phyloP scores from a whole-genome alignment of 2,888 invertebrate species.

The Parthenolecanium corni region DNA sequence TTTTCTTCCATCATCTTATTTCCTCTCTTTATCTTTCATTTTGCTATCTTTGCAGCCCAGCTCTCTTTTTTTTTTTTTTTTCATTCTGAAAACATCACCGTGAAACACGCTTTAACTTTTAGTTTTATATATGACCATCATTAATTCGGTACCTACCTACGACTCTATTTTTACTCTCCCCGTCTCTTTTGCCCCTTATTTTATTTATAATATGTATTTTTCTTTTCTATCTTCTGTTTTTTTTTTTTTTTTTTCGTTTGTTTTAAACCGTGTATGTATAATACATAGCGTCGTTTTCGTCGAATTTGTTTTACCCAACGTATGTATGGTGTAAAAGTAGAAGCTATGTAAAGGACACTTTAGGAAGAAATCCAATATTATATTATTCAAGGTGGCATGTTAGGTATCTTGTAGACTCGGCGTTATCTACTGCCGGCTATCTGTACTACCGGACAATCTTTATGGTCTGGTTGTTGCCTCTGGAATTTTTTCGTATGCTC shows the following conservation, averaged over 20 bases:
- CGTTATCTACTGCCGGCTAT: constrained; percentile 24
- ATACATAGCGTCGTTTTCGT: constrained; percentile 20
- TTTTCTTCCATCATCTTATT: too few species aligned
- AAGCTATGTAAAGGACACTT: constrained; percentile 29
- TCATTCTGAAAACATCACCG: constrained; percentile 18
- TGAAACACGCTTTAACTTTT: constrained; percentile 26
- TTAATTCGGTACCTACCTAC: constrained; percentile 29
- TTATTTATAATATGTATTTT: neutral
- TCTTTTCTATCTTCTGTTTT: neutral
- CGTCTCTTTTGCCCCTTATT: neutral
- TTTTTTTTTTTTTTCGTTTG: constrained; percentile 9
- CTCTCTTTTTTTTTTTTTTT: too few species aligned
- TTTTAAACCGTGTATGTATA: constrained; percentile 7
- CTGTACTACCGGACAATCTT: constrained; percentile 29
- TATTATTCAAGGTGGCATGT: constrained; percentile 29
- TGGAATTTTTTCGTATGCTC: constrained; percentile 24
- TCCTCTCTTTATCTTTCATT: too few species aligned
- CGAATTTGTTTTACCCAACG: constrained; percentile 23
- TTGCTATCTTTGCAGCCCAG: too few species aligned
- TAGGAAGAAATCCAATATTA: constrained; percentile 25
- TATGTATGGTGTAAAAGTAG: constrained; percentile 22
- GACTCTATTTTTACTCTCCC: constrained; percentile 23
- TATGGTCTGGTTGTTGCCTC: constrained; percentile 29
- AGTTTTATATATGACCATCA: constrained; percentile 28
- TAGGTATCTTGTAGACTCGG: constrained; percentile 29